Conservation (phyloP, 2,113 vertebrate species). For the Montifringilla adamsi region DNA sequence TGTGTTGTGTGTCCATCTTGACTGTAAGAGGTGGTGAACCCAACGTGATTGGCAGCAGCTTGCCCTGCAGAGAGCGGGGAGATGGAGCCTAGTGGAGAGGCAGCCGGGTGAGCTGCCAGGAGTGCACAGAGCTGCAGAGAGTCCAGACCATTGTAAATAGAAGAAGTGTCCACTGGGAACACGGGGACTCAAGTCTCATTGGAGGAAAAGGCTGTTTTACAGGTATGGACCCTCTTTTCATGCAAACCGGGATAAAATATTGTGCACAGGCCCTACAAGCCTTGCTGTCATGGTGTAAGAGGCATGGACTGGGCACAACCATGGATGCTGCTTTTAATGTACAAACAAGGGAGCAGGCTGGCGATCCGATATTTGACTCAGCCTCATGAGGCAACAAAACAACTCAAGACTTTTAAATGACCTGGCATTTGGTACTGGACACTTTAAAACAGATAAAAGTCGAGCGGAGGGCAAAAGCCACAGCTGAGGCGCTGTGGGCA, state of each 20-base stretch:
- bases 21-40: neutral
- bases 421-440: neutral
- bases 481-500: neutral
- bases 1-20: neutral
- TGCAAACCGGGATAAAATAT: neutral
- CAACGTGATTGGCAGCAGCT: neutral
- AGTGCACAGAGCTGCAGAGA: neutral
- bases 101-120: neutral
- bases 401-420: neutral
- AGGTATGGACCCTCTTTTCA: neutral
- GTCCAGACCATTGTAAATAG: neutral
- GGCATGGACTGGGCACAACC: no score
- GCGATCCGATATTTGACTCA: neutral
- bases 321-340: neutral
- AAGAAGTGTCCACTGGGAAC: neutral
- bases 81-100: neutral
- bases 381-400: neutral
- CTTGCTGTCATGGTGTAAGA: neutral
- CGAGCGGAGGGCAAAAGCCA: accelerated
- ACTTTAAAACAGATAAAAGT: neutral
- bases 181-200: neutral
- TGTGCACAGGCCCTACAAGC: neutral
- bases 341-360: neutral
- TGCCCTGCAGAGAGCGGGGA: accelerated
- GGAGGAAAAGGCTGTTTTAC: neutral